Percentiles rank a stretch among this genome's conserved stretches.
Conservation (phyloP, 2,888 invertebrate genomes). For the Megastigmus dorsalis region DNA sequence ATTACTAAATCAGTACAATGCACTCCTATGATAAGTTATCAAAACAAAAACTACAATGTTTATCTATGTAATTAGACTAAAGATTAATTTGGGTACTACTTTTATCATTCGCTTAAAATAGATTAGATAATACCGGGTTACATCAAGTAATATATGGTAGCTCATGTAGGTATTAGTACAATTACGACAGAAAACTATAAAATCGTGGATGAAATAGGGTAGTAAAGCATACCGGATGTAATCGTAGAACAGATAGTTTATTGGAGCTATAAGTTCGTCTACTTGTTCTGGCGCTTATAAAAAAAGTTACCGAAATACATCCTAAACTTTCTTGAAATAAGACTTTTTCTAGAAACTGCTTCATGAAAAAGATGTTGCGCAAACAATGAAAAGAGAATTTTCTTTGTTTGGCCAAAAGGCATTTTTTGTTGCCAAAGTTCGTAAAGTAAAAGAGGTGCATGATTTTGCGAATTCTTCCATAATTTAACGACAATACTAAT, state of each 20-base stretch:
- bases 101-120: neutral
- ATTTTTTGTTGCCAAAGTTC: too few species aligned
- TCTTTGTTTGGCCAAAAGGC: too few species aligned
- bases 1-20: too few species aligned
- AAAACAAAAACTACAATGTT: too few species aligned
- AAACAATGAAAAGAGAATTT: too few species aligned
- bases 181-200: conserved; percentile 10
- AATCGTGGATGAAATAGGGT: conserved; percentile 17
- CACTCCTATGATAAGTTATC: too few species aligned
- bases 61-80: too few species aligned
- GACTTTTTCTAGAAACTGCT: neutral
- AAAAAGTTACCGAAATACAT: neutral
- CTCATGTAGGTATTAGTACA: neutral
- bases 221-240: conserved; percentile 21
- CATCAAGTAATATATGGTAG: neutral
- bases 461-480: too few species aligned
- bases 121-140: conserved; percentile 1
- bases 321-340: conserved; percentile 14
- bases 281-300: neutral
- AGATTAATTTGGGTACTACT: neutral
- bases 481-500: too few species aligned
- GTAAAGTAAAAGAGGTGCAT: too few species aligned
- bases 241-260: conserved; percentile 16
- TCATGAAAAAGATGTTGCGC: neutral
- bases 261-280: conserved; percentile 3